Evolutionary conservation across 35 echinoderm and acorn worm species (phyloP).

Genomic region (Eucidaris tribuloides): DNA sequence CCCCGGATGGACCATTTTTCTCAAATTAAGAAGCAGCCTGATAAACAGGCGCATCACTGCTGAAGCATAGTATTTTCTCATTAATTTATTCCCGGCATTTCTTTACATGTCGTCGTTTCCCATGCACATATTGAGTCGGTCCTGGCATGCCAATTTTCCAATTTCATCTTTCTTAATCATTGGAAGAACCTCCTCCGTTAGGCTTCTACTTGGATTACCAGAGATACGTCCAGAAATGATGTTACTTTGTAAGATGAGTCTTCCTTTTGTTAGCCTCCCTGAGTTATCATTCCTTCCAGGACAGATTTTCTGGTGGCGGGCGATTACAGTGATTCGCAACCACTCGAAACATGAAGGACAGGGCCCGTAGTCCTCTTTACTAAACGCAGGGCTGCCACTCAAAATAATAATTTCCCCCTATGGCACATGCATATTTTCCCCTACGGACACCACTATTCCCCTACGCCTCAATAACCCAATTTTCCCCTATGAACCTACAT

Average conservation of each 20-base stretch:
- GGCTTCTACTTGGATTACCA: not conserved
- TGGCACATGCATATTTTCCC: no score
- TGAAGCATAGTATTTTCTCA: constrained; percentile 53
- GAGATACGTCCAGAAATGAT: constrained; percentile 1
- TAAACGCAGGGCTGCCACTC: no score
- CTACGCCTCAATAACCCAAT: no score
- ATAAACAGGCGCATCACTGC: constrained; percentile 24
- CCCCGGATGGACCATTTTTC: not conserved
- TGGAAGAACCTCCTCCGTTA: constrained; percentile 32
- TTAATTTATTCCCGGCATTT: constrained; percentile 33
- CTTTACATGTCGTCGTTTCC: constrained; percentile 27
- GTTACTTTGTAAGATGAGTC: not conserved
- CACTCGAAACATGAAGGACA: constrained; percentile 41
- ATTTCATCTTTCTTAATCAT: constrained; percentile 40
- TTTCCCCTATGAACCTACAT: no score
- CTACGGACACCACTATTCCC: no score
- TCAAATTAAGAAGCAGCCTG: constrained; percentile 22
- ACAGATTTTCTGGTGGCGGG: constrained; percentile 13
- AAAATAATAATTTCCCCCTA: no score
- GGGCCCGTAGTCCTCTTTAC: constrained; percentile 8
- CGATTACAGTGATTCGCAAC: constrained; percentile 5
- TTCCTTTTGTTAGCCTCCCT: not conserved
- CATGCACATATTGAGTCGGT: constrained; percentile 16
- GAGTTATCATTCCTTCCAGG: not conserved
- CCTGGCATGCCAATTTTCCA: not conserved